A percentile compares a stretch with the other conserved stretches of the same genome.
phyloP scores from a whole-genome alignment of 2,113 vertebrate genomes.

The Antigone vipio region DNA sequence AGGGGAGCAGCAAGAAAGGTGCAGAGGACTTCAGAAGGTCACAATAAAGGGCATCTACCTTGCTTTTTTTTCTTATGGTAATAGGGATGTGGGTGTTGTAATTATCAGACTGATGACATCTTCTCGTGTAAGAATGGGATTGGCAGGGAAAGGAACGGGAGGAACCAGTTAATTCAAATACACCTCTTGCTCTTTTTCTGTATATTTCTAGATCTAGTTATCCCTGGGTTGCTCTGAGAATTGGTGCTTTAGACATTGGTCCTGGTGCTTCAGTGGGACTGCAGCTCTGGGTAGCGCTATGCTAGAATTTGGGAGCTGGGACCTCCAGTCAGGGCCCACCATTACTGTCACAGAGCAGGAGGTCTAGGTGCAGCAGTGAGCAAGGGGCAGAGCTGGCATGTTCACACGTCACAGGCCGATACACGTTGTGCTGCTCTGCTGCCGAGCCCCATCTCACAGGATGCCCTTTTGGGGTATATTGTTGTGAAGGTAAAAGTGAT shows the following conservation, averaged over 20 bases:
- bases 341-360: neutral
- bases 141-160: constrained; percentile 11
- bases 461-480: neutral
- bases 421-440: accelerated
- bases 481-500: neutral
- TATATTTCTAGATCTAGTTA: neutral
- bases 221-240: neutral
- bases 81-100: neutral
- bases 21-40: neutral
- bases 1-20: neutral
- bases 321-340: neutral
- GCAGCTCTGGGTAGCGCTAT: neutral
- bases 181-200: neutral
- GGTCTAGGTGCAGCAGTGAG: neutral
- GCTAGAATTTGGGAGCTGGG: neutral
- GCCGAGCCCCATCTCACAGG: neutral
- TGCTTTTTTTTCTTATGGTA: neutral
- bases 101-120: neutral
- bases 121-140: neutral
- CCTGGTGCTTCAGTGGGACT: neutral
- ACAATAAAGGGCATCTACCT: neutral
- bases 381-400: neutral
- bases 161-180: neutral
- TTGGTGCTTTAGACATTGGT: neutral
- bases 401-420: neutral